Evolutionary conservation across 2,797 vertebrate genomes (phyloP).

Genomic region (Myotis vivesi): DNA sequence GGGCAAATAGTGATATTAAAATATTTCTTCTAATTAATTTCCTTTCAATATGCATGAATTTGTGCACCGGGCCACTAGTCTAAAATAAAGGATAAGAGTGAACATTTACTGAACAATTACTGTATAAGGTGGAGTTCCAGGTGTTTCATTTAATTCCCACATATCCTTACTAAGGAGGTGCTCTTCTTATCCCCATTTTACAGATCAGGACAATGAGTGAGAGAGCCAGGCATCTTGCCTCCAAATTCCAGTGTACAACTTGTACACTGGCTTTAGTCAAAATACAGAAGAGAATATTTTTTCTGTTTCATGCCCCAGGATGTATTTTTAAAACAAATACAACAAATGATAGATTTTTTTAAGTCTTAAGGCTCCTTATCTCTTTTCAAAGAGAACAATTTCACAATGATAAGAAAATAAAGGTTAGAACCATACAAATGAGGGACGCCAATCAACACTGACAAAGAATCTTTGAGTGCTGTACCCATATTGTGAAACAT

Average conservation of each 20-base stretch:
- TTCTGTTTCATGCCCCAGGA: neutral
- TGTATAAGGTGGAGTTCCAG: neutral
- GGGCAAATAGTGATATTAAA: no score
- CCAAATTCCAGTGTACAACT: neutral
- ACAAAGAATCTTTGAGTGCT: neutral
- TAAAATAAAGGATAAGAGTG: neutral
- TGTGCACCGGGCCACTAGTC: no score
- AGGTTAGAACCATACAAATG: neutral
- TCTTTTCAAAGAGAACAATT: neutral
- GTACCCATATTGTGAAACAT: neutral
- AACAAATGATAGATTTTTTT: neutral
- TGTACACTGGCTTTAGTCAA: neutral
- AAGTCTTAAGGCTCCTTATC: neutral
- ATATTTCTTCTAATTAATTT: no score
- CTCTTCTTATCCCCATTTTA: neutral
- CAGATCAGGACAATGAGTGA: neutral
- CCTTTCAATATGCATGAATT: no score
- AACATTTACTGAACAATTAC: neutral
- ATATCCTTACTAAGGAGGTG: neutral
- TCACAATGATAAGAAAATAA: neutral
- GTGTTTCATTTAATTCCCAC: neutral
- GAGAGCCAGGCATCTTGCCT: neutral
- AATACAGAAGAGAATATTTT: neutral
- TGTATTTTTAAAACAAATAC: neutral
- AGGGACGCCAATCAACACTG: neutral